Percentiles rank a stretch among this genome's conserved stretches.
Evolutionary conservation across 2,113 vertebrate genomes (phyloP).

Genomic region (Callipepla californica): DNA sequence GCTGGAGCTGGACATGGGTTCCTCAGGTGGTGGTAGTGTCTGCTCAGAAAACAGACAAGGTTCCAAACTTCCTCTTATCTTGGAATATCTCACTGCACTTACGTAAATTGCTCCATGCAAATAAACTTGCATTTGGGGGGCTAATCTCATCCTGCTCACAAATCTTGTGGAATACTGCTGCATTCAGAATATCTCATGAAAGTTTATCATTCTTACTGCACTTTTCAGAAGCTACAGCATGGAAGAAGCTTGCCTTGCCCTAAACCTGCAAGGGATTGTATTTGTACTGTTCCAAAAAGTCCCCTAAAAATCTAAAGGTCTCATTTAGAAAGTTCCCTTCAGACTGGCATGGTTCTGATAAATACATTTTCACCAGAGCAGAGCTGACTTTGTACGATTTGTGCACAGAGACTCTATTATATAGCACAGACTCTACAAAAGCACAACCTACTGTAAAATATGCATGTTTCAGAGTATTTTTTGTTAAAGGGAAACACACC

Average conservation of each 20-base stretch:
- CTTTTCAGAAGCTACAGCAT: neutral
- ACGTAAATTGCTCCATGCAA: neutral
- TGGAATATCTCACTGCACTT: neutral
- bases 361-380: neutral
- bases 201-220: neutral
- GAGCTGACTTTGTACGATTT: neutral
- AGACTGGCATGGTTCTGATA: neutral
- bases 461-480: neutral
- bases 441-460: neutral
- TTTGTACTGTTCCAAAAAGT: neutral
- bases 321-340: neutral
- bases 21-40: neutral
- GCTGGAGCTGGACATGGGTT: neutral
- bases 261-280: neutral
- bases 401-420: slow-evolving; percentile 14
- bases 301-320: neutral
- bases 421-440: neutral
- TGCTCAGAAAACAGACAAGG: neutral
- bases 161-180: neutral
- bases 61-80: neutral
- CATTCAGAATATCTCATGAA: neutral
- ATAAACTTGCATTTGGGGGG: neutral
- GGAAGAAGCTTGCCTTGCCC: neutral
- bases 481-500: slow-evolving; percentile 27
- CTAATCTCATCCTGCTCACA: neutral